Percentiles rank a stretch among this genome's conserved stretches.
phyloP scores from a whole-genome alignment of 1,140 invertebrate species.

The Trypoxylus dichotomus region DNA sequence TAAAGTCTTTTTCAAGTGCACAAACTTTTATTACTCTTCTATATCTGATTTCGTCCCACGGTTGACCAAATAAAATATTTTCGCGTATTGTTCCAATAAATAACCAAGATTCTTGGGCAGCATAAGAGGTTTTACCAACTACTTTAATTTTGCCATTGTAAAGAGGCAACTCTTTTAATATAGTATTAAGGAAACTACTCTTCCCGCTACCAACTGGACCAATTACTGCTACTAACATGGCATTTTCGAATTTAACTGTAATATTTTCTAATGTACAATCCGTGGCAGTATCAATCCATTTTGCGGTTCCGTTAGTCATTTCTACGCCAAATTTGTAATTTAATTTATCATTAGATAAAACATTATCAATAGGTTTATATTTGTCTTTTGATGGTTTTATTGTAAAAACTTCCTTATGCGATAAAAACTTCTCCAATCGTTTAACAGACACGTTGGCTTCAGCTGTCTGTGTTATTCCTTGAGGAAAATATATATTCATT shows the following conservation, averaged over 20 bases:
- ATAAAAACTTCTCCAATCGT: constrained; percentile 65
- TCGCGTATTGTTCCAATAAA: constrained; percentile 75
- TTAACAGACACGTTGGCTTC: constrained; percentile 69
- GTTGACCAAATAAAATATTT: constrained; percentile 86
- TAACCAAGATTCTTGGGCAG: constrained; percentile 89
- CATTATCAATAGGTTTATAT: constrained; percentile 2
- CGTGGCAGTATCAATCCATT: constrained; percentile 58
- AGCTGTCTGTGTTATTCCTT: constrained; percentile 60
- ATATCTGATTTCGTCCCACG: constrained; percentile 72
- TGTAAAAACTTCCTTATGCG: constrained; percentile 36
- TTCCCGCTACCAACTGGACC: constrained; percentile 83
- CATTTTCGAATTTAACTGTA: constrained; percentile 62
- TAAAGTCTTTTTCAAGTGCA: constrained; percentile 75
- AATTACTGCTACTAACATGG: constrained; percentile 72
- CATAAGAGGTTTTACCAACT: constrained; percentile 79
- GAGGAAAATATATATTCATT: constrained; percentile 73
- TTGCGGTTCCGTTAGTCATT: constrained; percentile 61
- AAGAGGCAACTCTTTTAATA: constrained; percentile 77
- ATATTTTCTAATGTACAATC: constrained; percentile 65
- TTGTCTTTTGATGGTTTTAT: constrained; percentile 25
- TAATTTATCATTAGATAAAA: background rate
- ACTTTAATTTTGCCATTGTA: constrained; percentile 59
- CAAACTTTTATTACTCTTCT: constrained; percentile 72
- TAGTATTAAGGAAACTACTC: constrained; percentile 75
- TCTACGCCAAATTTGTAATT: constrained; percentile 5